Base-by-base conservation (phyloP, 2,113 vertebrate species). In the Tupaia tana region DNA sequence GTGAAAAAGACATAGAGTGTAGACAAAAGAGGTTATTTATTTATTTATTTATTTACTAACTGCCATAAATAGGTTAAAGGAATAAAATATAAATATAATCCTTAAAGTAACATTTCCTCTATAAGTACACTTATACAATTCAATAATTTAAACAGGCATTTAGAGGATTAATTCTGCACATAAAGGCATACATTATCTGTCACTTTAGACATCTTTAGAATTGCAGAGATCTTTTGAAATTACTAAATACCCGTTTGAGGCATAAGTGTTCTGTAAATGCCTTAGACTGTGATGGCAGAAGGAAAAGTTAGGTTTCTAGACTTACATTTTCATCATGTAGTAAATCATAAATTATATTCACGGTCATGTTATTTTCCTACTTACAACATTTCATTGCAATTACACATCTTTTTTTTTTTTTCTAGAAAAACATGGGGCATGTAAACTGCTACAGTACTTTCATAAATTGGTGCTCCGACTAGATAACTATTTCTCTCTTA, bases 401-500 rank as follows among this genome's bases (percentile, higher is more conserved):
- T 82, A 29, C 20, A 90, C 7, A 61, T 34, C 67, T 18, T 61
- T 92, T 89, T 80, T 94, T n/a, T 43, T 43, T 43, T 43, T 43
- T 43, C 43, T 43, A 43, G 43, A 43, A 43, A 43, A 43, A 43
- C 3, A 43, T 43, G 43, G 43, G 43, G 43, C 43, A 43, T 43
- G 43, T 43, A 43, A 43, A 43, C 43, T 58, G 3, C 54, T 58
- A 9, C 5, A 67, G 20, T 67, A 58, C 58, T 74, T 82, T 22
- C 1, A 69, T 75, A 86, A 95, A 81, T 69, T 81, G 8, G 1
- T 71, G 43, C 22, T 86, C 70, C 59, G 86, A 66, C 16, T 10
- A 93, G 67, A 90, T 80, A 91, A 94, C 79, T 95, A 82, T 94
- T 90, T 93, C 24, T 93, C 31, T 63, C 34, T 87, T 64, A 73